Conservation (phyloP, 92 coral and sea anemone genomes). For the Plumapathes pennacea region DNA sequence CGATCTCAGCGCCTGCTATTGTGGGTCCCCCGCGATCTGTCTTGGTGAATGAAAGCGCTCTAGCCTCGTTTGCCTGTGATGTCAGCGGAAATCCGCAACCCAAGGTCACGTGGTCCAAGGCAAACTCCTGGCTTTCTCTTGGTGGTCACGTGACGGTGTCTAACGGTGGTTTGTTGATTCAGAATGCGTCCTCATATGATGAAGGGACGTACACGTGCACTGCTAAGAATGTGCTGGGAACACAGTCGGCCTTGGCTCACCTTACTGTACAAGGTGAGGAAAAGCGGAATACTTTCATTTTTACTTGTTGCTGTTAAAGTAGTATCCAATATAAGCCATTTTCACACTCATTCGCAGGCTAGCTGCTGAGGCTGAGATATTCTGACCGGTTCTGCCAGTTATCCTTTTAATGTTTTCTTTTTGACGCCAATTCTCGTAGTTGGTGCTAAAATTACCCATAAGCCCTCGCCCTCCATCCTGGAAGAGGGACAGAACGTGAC, state of each 20-base stretch:
- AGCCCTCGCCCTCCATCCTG: no score
- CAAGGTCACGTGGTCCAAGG: conserved; percentile 51
- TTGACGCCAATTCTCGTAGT: no score
- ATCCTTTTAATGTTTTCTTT: no score
- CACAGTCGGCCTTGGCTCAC: conserved; percentile 12
- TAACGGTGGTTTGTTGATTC: conserved; percentile 29
- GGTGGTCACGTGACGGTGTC: conserved; percentile 12
- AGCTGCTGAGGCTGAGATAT: no score
- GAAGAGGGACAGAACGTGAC: no score
- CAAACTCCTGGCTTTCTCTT: conserved; percentile 5
- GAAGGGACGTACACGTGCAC: conserved; percentile 42
- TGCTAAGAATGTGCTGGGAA: conserved; percentile 43
- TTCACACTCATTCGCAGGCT: no score
- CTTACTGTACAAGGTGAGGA: conserved; percentile 44
- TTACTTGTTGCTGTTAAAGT: no score
- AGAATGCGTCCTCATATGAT: conserved; percentile 17
- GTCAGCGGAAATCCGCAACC: conserved; percentile 59
- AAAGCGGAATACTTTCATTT: no score
- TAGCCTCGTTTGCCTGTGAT: conserved; percentile 43
- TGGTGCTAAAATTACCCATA: no score
- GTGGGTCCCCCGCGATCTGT: conserved; percentile 24
- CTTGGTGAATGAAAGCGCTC: conserved; percentile 23
- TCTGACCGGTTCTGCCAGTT: no score
- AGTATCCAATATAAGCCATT: no score
- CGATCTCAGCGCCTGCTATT: conserved; percentile 51